These are phyloP conservation scores for Meiosimyza decipiens DNA, from an alignment of 2,888 invertebrate species.

Conservation along the genomic window DNA sequence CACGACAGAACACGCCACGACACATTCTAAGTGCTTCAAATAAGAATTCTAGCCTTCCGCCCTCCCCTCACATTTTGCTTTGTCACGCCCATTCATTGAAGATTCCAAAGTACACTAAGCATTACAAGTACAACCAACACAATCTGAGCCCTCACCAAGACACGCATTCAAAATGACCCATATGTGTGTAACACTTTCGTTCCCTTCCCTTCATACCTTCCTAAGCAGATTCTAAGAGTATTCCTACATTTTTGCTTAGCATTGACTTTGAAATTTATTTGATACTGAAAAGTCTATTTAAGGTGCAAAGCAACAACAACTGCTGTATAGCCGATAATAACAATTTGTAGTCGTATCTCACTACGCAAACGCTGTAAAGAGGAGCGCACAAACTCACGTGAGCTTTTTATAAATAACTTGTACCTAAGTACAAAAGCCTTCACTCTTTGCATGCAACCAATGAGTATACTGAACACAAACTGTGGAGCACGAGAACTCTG, in stretches of 20 bases:
- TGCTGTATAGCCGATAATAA: neutral
- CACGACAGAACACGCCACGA: slow-evolving; percentile 1
- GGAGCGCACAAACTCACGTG: too few species aligned
- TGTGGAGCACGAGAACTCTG: too few species aligned
- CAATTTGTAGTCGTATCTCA: slow-evolving; percentile 7
- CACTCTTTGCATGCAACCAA: too few species aligned
- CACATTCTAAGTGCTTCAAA: slow-evolving; percentile 31
- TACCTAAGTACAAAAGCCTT: too few species aligned
- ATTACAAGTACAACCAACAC: neutral
- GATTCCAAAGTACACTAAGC: too few species aligned
- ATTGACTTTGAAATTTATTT: slow-evolving; percentile 65
- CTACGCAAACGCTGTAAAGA: slow-evolving; percentile 29
- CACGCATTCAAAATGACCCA: slow-evolving; percentile 23
- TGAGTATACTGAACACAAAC: too few species aligned
- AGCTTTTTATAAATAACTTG: too few species aligned
- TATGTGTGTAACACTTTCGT: neutral
- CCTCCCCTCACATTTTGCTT: slow-evolving; percentile 40
- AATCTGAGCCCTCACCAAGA: slow-evolving; percentile 6
- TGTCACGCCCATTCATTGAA: neutral
- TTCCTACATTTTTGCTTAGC: slow-evolving; percentile 41
- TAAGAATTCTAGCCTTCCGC: neutral
- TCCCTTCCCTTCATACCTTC: neutral
- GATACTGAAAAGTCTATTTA: slow-evolving; percentile 47
- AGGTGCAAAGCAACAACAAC: slow-evolving; percentile 11
- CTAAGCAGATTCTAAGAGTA: slow-evolving; percentile 1